Base-by-base conservation (phyloP, 2,888 invertebrate genomes). In the Drosophila quinaria region DNA sequence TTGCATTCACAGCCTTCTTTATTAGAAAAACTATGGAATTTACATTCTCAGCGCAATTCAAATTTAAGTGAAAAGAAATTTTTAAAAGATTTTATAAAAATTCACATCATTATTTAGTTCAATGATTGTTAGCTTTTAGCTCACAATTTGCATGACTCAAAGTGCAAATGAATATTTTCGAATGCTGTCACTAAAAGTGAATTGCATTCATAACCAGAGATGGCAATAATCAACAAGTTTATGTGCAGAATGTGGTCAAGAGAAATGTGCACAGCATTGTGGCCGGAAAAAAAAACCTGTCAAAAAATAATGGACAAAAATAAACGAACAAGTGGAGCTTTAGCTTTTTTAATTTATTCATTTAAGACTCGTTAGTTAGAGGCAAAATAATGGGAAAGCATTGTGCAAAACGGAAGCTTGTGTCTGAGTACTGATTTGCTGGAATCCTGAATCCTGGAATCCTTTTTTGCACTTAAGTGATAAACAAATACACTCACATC, bases 381-480 rank as follows among this genome's bases (percentile, higher is more conserved):
- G 47, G 13, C 37, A 58, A 59, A 74, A 78, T 61, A 74, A 70
- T 60, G 49, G 31, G 44, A 61, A 41, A 76, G 51, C 71, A 71
- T 68, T 71, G 31, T 55, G 68, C 56, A 46, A 55, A 73, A 58
- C 80, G 79, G 74, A 86, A 79, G 67, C 55, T 37, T 37, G 41
- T 47, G 73, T 67, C 86, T 64, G 59, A 70, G 65, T 81, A 56
- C 77, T 74, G 74, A 62, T 56, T 62, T 69, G 70, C 70, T 70
- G 55, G 64, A 70, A 68, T 63, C 74, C 74, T 63, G 66, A 44
- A 39, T 61, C 31, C 50, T 46, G 44, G 52, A 51, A 75, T 79
- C 84, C 77, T 84, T 87, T 87, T 87, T 80, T 85, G 72, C 81
- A 81, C 87, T 87, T 82, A 89, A 89, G 89, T 89, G 89, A 87